These are phyloP conservation scores for Ametastegia equiseti DNA, from an alignment of 2,888 invertebrate genomes.

Conservation along the genomic window DNA sequence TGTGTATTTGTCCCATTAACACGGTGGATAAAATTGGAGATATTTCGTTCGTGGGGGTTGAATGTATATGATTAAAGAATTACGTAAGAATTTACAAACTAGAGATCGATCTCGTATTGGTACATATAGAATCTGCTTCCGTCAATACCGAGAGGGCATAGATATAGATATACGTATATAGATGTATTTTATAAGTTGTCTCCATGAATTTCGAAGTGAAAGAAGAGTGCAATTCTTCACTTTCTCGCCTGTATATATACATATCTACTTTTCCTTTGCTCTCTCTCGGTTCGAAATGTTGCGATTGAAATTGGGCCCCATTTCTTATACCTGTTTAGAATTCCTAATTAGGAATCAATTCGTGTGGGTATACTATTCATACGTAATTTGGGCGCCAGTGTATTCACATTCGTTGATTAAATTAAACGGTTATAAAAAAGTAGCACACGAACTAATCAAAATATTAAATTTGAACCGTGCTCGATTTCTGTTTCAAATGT, in stretches of 20 bases:
- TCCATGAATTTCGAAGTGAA: background rate
- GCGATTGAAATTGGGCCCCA: constrained; percentile 6
- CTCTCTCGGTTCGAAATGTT: background rate
- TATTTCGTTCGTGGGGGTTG: no score
- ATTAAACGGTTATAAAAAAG: background rate
- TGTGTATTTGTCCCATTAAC: no score
- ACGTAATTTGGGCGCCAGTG: background rate
- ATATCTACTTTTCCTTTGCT: constrained; percentile 30
- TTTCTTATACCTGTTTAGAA: background rate
- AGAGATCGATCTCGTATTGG: no score
- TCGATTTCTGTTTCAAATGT: background rate
- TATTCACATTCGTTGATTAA: no score
- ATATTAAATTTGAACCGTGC: background rate
- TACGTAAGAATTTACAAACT: no score
- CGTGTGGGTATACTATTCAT: background rate
- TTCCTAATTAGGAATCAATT: background rate
- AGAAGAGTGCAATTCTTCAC: constrained; percentile 25
- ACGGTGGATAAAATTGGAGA: no score
- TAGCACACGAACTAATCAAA: background rate
- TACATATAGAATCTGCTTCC: background rate
- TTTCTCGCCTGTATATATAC: no score
- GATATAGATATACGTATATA: background rate
- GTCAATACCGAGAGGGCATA: background rate
- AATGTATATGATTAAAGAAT: no score
- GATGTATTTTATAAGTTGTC: background rate